phyloP scores from a whole-genome alignment of 2,113 vertebrate species.

The Physeter macrocephalus region DNA sequence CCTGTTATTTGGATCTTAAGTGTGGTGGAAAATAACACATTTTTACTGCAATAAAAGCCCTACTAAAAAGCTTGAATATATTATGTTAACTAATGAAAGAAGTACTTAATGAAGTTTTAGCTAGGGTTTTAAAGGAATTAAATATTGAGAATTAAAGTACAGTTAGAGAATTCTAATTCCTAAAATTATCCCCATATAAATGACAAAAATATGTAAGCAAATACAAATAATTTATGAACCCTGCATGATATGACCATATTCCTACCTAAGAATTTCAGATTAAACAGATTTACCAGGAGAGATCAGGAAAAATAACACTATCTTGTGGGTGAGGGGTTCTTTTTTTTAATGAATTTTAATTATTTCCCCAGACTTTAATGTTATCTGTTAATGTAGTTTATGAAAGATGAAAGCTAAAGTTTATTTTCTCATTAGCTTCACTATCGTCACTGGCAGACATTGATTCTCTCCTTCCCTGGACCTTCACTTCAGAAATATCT shows the following conservation, averaged over 20 bases:
- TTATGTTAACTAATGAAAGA: background rate
- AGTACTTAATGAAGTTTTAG: background rate
- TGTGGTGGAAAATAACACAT: background rate
- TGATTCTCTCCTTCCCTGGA: background rate
- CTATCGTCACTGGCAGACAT: constrained; percentile 18
- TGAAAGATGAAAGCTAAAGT: background rate
- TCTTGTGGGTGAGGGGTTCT: background rate
- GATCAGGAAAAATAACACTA: background rate
- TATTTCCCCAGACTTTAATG: constrained; percentile 30
- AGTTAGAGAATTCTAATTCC: constrained; percentile 6
- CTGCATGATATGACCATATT: background rate
- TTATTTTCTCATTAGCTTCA: constrained; percentile 51
- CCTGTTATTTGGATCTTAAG: background rate
- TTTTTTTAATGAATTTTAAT: constrained; percentile 35
- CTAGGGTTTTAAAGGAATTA: background rate
- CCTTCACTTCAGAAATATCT: background rate
- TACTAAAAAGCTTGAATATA: constrained; percentile 22
- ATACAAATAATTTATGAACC: background rate
- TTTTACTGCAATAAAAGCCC: background rate
- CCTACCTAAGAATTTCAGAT: background rate
- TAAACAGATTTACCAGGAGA: background rate
- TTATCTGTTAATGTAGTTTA: constrained; percentile 26
- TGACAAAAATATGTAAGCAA: constrained; percentile 6
- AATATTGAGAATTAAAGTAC: constrained; percentile 24
- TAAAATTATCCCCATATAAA: background rate